Conservation (phyloP, 92 coral and sea anemone genomes). For the Phenganax marumi region DNA sequence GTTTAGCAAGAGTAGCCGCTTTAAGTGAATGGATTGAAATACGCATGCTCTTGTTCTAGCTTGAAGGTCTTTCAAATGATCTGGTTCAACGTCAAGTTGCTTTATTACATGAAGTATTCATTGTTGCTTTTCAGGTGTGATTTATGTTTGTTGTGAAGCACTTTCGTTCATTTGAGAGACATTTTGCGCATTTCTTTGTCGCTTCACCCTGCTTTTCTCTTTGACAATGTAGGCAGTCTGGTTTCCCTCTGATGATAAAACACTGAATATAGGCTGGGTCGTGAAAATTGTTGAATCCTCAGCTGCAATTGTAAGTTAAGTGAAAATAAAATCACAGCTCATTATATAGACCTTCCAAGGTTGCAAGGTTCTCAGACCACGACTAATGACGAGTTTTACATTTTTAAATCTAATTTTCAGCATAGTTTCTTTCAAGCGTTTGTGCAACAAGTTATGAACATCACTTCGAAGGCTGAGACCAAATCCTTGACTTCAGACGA, state of each 20-base stretch:
- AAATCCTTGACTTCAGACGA: constrained; percentile 62
- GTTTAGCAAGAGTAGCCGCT: too few species aligned
- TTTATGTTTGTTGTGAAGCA: background rate
- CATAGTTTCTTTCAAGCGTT: constrained; percentile 63
- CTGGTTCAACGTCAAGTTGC: constrained; percentile 41
- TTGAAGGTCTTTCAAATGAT: constrained; percentile 18
- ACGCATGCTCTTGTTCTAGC: background rate
- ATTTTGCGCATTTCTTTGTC: background rate
- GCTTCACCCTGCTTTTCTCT: background rate
- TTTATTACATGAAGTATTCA: constrained; percentile 72
- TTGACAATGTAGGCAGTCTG: constrained; percentile 62
- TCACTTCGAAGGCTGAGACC: constrained; percentile 51
- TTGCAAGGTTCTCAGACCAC: too few species aligned
- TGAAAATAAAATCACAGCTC: background rate
- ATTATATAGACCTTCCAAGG: background rate
- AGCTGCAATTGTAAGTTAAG: constrained; percentile 59
- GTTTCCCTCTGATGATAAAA: constrained; percentile 74
- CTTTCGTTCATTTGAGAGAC: background rate
- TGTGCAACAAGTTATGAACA: constrained; percentile 67
- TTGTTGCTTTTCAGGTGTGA: constrained; percentile 77
- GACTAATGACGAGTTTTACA: background rate
- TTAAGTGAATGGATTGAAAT: background rate
- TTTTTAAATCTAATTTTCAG: background rate
- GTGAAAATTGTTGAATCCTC: constrained; percentile 74
- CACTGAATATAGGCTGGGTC: constrained; percentile 81